Percentiles rank a stretch among this genome's conserved stretches.
These are phyloP conservation scores for Takifugu rubripes DNA, from an alignment of 2,797 vertebrate species.

Conservation along the genomic window DNA sequence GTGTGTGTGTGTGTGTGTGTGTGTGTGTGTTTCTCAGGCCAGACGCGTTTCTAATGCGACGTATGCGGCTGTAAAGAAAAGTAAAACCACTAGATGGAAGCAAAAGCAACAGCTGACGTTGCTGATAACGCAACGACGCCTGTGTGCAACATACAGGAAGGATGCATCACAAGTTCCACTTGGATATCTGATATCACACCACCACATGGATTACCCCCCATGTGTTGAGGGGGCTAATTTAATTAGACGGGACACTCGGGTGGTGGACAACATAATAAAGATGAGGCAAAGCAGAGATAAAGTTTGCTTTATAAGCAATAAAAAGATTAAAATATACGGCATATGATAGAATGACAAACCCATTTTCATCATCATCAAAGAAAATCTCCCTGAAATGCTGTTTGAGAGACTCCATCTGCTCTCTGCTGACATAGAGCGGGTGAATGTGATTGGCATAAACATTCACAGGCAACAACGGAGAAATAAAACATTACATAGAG, in stretches of 20 bases:
- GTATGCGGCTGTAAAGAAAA: too few species aligned
- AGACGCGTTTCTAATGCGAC: too few species aligned
- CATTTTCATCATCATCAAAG: conserved; percentile 3
- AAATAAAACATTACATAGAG: not conserved
- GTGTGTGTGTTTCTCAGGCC: too few species aligned
- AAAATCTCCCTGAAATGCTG: not conserved
- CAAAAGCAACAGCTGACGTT: conserved; percentile 8
- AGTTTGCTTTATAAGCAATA: not conserved
- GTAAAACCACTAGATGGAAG: conserved; percentile 38
- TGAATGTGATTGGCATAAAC: not conserved
- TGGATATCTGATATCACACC: conserved; percentile 14
- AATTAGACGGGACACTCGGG: conserved; percentile 41
- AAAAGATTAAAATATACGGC: not conserved
- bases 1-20: too few species aligned
- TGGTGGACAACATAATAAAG: conserved; percentile 2
- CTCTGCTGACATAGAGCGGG: conserved; percentile 1
- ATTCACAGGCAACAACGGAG: not conserved
- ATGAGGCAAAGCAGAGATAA: not conserved
- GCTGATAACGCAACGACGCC: too few species aligned
- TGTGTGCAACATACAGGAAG: too few species aligned
- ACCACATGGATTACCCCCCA: conserved; percentile 20
- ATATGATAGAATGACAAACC: conserved; percentile 11
- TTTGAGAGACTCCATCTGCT: conserved; percentile 2
- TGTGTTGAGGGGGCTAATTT: conserved; percentile 25
- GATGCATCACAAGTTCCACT: not conserved